A percentile compares a stretch with the other conserved stretches of the same genome.
These are phyloP conservation scores for Megaptera novaeangliae DNA, from an alignment of 2,113 vertebrate genomes.

Conservation along the genomic window DNA sequence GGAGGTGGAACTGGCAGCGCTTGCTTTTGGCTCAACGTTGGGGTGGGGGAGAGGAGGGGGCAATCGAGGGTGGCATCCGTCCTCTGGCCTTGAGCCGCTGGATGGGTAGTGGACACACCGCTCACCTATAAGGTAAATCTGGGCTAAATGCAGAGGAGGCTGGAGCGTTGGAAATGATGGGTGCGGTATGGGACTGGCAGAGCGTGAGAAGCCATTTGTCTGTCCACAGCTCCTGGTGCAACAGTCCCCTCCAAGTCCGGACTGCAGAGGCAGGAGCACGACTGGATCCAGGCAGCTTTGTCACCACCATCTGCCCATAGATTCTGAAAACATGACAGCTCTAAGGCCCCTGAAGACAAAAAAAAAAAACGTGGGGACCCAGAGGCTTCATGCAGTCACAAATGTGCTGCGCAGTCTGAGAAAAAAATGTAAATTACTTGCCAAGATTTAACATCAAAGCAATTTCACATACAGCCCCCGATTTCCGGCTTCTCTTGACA, in stretches of 20 bases:
- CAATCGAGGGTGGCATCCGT: not conserved
- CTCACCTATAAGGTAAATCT: not conserved
- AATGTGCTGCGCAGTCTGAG: not conserved
- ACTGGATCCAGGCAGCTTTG: not conserved
- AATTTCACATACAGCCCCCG: not conserved
- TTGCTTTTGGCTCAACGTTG: accelerated
- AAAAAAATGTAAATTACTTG: not conserved
- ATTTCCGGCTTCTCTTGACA: not conserved
- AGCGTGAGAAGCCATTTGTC: not conserved
- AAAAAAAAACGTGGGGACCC: not conserved
- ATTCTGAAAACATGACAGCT: not conserved
- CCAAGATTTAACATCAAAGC: not conserved
- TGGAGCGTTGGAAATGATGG: not conserved
- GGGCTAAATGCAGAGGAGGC: accelerated
- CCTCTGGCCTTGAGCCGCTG: not conserved
- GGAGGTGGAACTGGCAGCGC: not conserved
- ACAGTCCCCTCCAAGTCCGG: not conserved
- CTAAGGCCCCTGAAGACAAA: not conserved
- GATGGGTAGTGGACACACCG: not conserved
- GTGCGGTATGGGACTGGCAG: accelerated
- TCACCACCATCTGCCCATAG: not conserved
- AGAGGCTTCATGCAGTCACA: not conserved
- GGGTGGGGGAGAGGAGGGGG: not conserved
- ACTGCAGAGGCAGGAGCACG: not conserved
- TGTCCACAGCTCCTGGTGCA: not conserved